Conservation (phyloP, 2,888 invertebrate species). For the Tinea trinotella region DNA sequence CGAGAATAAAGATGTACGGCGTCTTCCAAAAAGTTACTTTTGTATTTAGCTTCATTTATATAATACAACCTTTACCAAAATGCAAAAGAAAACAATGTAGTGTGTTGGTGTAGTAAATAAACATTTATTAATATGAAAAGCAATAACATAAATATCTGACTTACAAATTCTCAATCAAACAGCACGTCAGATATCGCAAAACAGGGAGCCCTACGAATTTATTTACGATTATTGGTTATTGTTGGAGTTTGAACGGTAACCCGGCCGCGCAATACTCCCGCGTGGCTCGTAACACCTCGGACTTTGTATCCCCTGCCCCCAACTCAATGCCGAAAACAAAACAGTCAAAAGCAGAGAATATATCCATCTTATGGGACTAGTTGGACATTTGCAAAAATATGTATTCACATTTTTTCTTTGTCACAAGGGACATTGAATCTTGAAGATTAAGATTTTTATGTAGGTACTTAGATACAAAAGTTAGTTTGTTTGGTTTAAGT, state of each 20-base stretch:
- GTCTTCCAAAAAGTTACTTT: background rate
- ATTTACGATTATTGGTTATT: slow-evolving; percentile 72
- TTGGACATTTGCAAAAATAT: slow-evolving; percentile 52
- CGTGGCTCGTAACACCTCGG: slow-evolving; percentile 66
- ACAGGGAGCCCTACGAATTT: slow-evolving; percentile 39
- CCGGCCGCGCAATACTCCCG: slow-evolving; percentile 40
- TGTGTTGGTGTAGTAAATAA: background rate
- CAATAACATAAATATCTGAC: background rate
- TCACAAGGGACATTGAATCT: background rate
- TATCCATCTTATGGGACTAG: slow-evolving; percentile 62
- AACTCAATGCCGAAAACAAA: slow-evolving; percentile 12
- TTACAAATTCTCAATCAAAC: slow-evolving; percentile 8
- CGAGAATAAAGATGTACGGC: slow-evolving; percentile 1
- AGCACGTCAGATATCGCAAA: slow-evolving; percentile 26
- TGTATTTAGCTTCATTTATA: too few relatives aligned
- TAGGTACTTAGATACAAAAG: too few relatives aligned
- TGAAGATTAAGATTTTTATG: background rate
- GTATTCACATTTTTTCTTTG: slow-evolving; percentile 29
- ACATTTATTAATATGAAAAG: background rate
- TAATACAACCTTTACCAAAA: too few relatives aligned
- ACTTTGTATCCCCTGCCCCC: slow-evolving; percentile 33
- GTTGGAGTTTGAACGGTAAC: slow-evolving; percentile 57
- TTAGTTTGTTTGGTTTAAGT: background rate
- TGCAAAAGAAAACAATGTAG: background rate
- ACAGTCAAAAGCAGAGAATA: slow-evolving; percentile 44